Base-by-base conservation (phyloP, 2,797 vertebrate genomes). In the Microctenopoma stevenorrisi region DNA sequence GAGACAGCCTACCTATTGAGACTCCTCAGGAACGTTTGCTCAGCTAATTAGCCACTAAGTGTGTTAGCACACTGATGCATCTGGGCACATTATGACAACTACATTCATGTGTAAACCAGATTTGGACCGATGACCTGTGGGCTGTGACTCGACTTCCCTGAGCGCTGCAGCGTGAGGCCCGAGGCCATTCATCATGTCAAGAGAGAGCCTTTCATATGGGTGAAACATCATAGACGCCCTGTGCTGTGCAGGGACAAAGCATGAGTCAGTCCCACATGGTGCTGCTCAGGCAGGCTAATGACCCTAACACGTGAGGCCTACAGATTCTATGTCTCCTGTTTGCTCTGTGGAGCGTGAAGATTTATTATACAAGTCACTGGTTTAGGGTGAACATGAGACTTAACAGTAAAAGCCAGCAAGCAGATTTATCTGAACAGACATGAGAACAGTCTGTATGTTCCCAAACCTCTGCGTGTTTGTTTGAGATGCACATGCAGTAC, bases 191-290 rank as follows among this genome's bases (percentile, higher is more conserved):
- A 83, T 88, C 74, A 79, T 54, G 72, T 69, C 74, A 71, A 73
- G 68, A 67, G 71, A 62, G 65, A 68, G 56, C 70, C 85, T 86
- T 89, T 90, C 86, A 86, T 70, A 16, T 58, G 42, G 61, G 43
- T 22, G 65, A 76, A 47, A 59, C 74, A 58, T 81, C 81, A 68
- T 1, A 54, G 63, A 72, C 47, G 68, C 38, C 25, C 62, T 77
- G 69, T 33, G 68, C 76, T 52, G 74, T 4, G 7, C 46, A 10
- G 49, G 76, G 66, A 73, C 65, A 71, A 60, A 62, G 64, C 12
- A 15, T 86, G 87, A 92, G 60, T 91, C 84, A 85, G 60, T 67
- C 74, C 79, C 74, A 74, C 81, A 76, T 61, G 77, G 67, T 47
- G 35, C 74, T 57, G 60, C 46, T 26, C 47, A 14, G 59, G 58